Conservation (phyloP, 1,140 invertebrate genomes). For the Neotoxoptera formosana region DNA sequence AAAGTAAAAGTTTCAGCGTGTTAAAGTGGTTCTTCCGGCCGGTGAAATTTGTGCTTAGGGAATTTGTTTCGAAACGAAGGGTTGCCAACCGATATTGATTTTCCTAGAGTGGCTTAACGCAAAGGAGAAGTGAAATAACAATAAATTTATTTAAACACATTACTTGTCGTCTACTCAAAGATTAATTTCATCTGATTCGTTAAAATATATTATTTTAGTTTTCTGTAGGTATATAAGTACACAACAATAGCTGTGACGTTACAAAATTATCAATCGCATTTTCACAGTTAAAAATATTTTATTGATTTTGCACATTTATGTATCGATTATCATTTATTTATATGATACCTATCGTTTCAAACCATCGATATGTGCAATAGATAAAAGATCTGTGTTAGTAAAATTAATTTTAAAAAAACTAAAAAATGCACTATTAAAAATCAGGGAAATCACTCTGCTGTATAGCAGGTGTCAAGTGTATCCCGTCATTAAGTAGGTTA, state of each 20-base stretch:
- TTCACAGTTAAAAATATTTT: neutral
- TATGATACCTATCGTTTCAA: neutral
- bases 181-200: neutral
- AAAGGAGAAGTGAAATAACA: neutral
- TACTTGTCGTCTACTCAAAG: neutral
- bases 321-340: neutral
- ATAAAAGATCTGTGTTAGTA: no score
- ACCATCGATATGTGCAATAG: neutral
- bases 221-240: neutral
- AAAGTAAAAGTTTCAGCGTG: constrained; percentile 31
- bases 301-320: neutral
- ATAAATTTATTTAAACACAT: constrained; percentile 15
- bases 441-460: neutral
- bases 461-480: no score
- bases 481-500: no score
- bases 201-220: neutral
- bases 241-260: neutral
- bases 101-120: constrained; percentile 12
- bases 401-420: neutral
- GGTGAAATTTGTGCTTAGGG: constrained; percentile 47
- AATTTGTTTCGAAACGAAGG: constrained; percentile 38
- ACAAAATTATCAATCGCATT: neutral
- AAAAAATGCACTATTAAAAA: neutral
- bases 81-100: constrained; percentile 44
- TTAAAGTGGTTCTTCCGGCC: constrained; percentile 41